phyloP scores from a whole-genome alignment of 2,888 invertebrate species.

The Tetanocera ferruginea region DNA sequence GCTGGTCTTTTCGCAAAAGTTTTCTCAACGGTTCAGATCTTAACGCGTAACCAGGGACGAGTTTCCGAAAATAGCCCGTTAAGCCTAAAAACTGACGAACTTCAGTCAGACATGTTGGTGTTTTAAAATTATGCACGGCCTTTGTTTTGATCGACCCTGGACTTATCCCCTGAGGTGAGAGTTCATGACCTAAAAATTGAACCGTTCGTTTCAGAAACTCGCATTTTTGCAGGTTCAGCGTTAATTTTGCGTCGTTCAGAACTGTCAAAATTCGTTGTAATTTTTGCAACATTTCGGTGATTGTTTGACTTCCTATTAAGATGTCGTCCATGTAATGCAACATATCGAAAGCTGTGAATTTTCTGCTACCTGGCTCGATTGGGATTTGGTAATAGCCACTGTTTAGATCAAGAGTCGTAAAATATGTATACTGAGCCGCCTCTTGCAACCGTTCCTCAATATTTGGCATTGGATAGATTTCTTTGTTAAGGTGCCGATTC shows the following conservation, averaged over 20 bases:
- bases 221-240: constrained; percentile 43
- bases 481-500: constrained; percentile 40
- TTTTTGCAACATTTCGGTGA: constrained; percentile 34
- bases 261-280: constrained; percentile 20
- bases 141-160: constrained; percentile 40
- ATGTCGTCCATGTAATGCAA: constrained; percentile 34
- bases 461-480: constrained; percentile 44
- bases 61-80: constrained; percentile 43
- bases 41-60: constrained; percentile 38
- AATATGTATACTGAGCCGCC: constrained; percentile 30
- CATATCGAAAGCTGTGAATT: constrained; percentile 19
- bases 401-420: constrained; percentile 29
- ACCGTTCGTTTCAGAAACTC: constrained; percentile 34
- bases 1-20: constrained; percentile 3
- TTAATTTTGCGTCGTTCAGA: constrained; percentile 28
- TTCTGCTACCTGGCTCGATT: neutral
- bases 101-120: constrained; percentile 35
- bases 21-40: constrained; percentile 28
- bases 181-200: constrained; percentile 39
- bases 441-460: constrained; percentile 44
- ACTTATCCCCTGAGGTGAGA: constrained; percentile 32
- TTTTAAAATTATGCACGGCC: constrained; percentile 39
- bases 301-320: constrained; percentile 8
- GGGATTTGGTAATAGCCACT: constrained; percentile 31
- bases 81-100: constrained; percentile 42